Evolutionary conservation across 2,113 vertebrate genomes (phyloP).

Genomic region (Elanus axillaris): DNA sequence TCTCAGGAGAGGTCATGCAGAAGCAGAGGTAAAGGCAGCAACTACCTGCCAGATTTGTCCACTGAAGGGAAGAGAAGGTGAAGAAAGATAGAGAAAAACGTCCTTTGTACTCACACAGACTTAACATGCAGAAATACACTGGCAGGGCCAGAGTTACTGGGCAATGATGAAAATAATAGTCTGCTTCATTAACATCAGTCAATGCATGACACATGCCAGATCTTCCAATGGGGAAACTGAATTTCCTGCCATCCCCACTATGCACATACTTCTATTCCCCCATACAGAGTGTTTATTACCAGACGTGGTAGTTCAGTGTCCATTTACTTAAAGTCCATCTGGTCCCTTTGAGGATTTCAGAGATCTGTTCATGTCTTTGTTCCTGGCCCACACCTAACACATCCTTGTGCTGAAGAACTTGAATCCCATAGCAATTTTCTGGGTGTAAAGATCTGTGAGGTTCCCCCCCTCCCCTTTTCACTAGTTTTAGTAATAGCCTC

Average conservation of each 20-base stretch:
- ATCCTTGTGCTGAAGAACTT: background rate
- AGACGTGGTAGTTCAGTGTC: background rate
- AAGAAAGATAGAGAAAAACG: background rate
- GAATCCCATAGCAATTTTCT: background rate
- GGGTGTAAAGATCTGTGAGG: background rate
- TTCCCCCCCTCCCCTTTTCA: background rate
- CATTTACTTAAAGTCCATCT: background rate
- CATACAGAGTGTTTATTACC: background rate
- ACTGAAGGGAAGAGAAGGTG: background rate
- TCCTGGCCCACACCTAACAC: background rate
- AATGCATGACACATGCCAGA: background rate
- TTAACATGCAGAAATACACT: background rate
- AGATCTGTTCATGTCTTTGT: background rate
- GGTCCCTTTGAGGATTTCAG: background rate
- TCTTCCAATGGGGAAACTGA: background rate
- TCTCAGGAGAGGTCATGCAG: background rate
- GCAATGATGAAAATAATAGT: background rate
- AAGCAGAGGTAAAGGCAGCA: background rate
- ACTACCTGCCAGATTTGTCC: background rate
- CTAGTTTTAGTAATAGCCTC: background rate
- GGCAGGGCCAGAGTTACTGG: background rate
- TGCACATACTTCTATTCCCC: background rate
- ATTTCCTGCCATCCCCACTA: background rate
- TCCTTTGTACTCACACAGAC: background rate
- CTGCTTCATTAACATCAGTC: background rate